Evolutionary conservation across 2,888 invertebrate species (phyloP), one percentile per base, ranked within the genome.

Genomic region (Tryphoninae sp.): DNA sequence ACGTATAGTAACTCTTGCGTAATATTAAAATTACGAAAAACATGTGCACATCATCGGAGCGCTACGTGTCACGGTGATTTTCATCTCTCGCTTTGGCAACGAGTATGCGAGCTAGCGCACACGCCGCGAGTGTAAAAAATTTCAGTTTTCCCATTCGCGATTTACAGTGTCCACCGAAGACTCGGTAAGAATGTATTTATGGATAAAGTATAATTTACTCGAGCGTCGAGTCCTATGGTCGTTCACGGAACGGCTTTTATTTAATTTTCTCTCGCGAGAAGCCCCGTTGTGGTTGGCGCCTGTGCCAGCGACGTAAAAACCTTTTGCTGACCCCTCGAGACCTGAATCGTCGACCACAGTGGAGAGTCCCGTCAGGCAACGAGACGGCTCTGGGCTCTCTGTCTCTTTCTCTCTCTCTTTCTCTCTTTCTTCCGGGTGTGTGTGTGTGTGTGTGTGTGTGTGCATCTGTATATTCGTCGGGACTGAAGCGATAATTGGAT

Each of bases 401-500:
- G 8, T 53, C 13, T 64, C 45, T 19, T 58, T 64, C 26, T 22
- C 42, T 42, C 42, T 72, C 53, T n/a, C 8, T 53, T 13, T 64
- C 42, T 45, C 64, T 9, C 13, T 4, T 22, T n/a, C 42, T 19
- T 19, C 19, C 19, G 19, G 19, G 19, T 19, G 19, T 19, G 19
- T 19, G 19, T 19, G 19, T 19, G 19, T 19, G 19, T 19, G 19
- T 19, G 19, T 19, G 19, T 19, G 45, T 23, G 40, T 22, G 22
- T 13, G 42, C 9, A 13, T 61, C 23, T 71, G 26, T 51, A 42
- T 26, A 65, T 49, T 58, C 53, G 67, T 55, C 65, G 65, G 55
- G 74, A 82, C 71, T 67, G 80, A 78, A 72, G 73, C 78, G 80
- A 78, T 84, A 84, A 84, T 82, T 83, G 77, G 80, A 78, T 78